Percentiles rank a stretch among this genome's conserved stretches.
Evolutionary conservation across 2,113 vertebrate genomes (phyloP).

Genomic region (Macquaria australasica): DNA sequence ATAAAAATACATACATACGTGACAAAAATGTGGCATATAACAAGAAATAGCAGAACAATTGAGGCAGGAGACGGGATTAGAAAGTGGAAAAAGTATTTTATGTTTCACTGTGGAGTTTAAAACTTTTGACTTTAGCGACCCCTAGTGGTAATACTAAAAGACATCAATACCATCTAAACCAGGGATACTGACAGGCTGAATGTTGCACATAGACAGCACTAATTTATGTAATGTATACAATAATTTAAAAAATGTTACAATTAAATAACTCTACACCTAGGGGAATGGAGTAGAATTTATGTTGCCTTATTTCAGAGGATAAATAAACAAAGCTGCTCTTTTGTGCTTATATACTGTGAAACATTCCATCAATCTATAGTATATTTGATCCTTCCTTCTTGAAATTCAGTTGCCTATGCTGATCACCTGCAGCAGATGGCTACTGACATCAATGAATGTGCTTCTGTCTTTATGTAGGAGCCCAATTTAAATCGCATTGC

Average conservation of each 20-base stretch:
- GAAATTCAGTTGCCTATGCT: background rate
- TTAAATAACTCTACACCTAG: background rate
- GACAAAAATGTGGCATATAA: no score
- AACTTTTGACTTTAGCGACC: background rate
- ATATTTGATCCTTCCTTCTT: background rate
- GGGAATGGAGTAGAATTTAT: background rate
- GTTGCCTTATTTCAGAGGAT: background rate
- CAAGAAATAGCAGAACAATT: no score
- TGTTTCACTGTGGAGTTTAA: background rate
- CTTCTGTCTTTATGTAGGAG: slow-evolving; percentile 69
- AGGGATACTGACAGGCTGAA: background rate
- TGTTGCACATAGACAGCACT: background rate
- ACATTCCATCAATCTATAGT: background rate
- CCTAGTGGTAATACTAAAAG: background rate
- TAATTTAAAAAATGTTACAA: no score
- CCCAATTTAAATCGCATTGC: slow-evolving; percentile 80
- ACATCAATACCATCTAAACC: background rate
- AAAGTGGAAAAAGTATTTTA: no score
- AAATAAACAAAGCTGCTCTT: background rate
- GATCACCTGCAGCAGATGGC: background rate
- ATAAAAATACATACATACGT: no score
- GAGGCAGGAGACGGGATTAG: no score
- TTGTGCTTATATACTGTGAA: background rate
- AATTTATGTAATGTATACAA: background rate
- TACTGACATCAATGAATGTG: background rate